Percentiles rank a stretch among this genome's conserved stretches.
Evolutionary conservation across 2,797 vertebrate species (phyloP).

Genomic region (Chelmon rostratus): DNA sequence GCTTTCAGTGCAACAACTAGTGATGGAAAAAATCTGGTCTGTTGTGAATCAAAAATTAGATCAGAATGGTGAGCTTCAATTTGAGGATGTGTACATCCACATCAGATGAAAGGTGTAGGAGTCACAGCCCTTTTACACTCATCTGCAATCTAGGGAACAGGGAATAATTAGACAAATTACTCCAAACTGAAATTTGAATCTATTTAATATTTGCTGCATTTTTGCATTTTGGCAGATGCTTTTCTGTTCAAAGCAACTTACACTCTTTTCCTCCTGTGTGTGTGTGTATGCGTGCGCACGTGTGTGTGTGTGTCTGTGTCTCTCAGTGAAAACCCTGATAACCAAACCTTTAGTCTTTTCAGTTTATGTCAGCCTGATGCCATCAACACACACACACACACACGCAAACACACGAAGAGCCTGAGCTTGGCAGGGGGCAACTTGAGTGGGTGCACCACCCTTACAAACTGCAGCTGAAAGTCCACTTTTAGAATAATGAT

Average conservation of each 20-base stretch:
- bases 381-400: constrained; percentile 5
- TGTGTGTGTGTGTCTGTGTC: background rate
- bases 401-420: background rate
- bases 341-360: background rate
- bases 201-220: too few species aligned
- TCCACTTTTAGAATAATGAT: background rate
- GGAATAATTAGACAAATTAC: too few species aligned
- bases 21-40: too few species aligned
- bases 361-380: constrained; percentile 10
- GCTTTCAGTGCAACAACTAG: background rate
- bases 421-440: background rate
- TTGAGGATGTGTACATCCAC: background rate
- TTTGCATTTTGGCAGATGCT: background rate
- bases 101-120: too few species aligned
- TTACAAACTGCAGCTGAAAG: background rate
- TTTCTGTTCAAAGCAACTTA: background rate
- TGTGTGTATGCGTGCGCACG: background rate
- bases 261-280: background rate
- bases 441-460: background rate
- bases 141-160: too few species aligned
- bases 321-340: constrained; percentile 13
- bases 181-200: too few species aligned
- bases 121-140: too few species aligned
- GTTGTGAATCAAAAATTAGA: background rate
- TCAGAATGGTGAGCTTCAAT: background rate